Evolutionary conservation across 2,888 invertebrate species (phyloP).

Genomic region (Thymelicus lineola): DNA sequence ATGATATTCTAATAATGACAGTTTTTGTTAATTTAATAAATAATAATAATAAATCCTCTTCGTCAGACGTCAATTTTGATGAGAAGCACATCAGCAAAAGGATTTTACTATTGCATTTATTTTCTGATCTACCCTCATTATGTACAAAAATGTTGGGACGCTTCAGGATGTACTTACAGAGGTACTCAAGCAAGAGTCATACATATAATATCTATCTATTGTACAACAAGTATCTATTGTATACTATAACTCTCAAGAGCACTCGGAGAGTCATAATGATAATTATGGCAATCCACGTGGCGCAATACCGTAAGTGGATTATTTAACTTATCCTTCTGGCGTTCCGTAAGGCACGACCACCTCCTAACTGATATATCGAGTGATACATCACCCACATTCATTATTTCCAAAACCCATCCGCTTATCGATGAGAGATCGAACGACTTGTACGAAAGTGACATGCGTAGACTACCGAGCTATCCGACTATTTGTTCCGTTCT

Average conservation of each 20-base stretch:
- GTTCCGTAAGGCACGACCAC: conserved; percentile 70
- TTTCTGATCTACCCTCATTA: neutral
- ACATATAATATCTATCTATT: too few relatives aligned
- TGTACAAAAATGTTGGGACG: too few relatives aligned
- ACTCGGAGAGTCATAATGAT: conserved; percentile 56
- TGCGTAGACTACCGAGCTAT: conserved; percentile 40
- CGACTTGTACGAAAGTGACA: conserved; percentile 29
- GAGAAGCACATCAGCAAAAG: too few relatives aligned
- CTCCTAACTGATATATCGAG: conserved; percentile 65
- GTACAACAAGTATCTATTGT: too few relatives aligned
- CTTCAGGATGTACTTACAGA: too few relatives aligned
- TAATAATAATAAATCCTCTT: too few relatives aligned
- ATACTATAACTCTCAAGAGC: neutral
- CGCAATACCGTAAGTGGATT: conserved; percentile 77
- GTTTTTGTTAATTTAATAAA: too few relatives aligned
- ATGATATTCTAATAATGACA: conserved; percentile 26
- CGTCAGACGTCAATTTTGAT: too few relatives aligned
- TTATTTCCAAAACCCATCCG: conserved; percentile 53
- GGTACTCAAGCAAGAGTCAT: too few relatives aligned
- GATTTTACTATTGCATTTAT: conserved; percentile 26
- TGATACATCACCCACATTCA: conserved; percentile 72
- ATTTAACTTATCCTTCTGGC: conserved; percentile 75
- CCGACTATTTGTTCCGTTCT: conserved; percentile 47
- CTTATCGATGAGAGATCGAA: conserved; percentile 44
- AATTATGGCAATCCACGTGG: conserved; percentile 68